Percentiles rank a stretch among this genome's conserved stretches.
These are phyloP conservation scores for Prunella himalayana DNA, from an alignment of 2,113 vertebrate genomes.

Conservation along the genomic window DNA sequence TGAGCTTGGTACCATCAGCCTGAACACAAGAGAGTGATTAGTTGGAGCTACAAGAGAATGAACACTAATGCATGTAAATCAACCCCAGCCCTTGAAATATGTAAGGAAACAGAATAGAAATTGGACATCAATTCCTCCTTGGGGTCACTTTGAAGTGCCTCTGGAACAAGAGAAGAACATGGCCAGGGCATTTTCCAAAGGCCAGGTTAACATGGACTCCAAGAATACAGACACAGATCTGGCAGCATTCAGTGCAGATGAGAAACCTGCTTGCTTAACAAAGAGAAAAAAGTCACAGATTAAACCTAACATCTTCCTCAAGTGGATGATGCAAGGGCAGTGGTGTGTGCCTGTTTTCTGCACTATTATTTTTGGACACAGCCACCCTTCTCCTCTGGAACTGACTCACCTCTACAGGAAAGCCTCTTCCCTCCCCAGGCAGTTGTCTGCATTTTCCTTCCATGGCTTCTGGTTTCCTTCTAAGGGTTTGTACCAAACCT, in stretches of 20 bases:
- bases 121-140: background rate
- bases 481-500: background rate
- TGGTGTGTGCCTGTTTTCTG: background rate
- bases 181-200: background rate
- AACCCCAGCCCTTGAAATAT: background rate
- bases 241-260: background rate
- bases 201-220: background rate
- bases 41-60: background rate
- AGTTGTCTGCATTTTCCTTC: background rate
- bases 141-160: background rate
- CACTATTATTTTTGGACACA: background rate
- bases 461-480: background rate
- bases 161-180: background rate
- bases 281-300: background rate
- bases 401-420: slow-evolving; percentile 54
- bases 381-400: background rate
- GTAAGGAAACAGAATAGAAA: background rate
- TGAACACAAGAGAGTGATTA: background rate
- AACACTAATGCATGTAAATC: background rate
- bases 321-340: fast-evolving
- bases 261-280: background rate
- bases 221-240: background rate
- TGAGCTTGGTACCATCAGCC: background rate
- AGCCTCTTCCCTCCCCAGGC: background rate
- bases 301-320: background rate